Evolutionary conservation across 2,113 vertebrate genomes (phyloP).

Genomic region (Cephalopholis sonnerati): DNA sequence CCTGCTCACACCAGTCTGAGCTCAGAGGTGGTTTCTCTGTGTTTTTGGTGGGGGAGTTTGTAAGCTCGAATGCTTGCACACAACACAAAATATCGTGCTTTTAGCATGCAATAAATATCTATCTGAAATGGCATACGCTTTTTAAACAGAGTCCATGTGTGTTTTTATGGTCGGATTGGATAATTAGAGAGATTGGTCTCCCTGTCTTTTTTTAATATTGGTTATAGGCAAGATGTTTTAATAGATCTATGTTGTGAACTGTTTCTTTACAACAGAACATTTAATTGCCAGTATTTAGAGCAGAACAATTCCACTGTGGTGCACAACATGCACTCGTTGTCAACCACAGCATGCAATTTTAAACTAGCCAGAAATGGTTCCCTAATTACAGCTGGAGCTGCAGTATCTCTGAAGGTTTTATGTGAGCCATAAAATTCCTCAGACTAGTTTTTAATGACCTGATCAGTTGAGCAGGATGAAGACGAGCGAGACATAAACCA

Average conservation of each 20-base stretch:
- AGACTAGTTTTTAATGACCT: constrained; percentile 24
- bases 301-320: constrained; percentile 20
- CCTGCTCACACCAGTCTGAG: background rate
- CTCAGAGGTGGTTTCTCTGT: constrained; percentile 5
- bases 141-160: constrained; percentile 67
- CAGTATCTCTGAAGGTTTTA: constrained; percentile 11
- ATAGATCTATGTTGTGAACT: constrained; percentile 21
- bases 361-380: constrained; percentile 17
- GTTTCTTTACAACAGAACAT: constrained; percentile 40
- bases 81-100: constrained; percentile 61
- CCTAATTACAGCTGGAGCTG: constrained; percentile 26
- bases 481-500: background rate
- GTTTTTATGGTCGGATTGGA: constrained; percentile 39
- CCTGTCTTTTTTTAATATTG: background rate
- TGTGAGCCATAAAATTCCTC: constrained; percentile 4
- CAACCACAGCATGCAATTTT: constrained; percentile 27
- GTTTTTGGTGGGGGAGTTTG: constrained; percentile 20
- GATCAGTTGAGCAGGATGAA: background rate
- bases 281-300: constrained; percentile 31
- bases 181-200: constrained; percentile 11
- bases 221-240: constrained; percentile 4
- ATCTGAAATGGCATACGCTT: constrained; percentile 76
- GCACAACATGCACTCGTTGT: constrained; percentile 18
- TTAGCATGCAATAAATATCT: constrained; percentile 84
- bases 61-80: constrained; percentile 45